Evolutionary conservation across 35 echinoderm and acorn worm species (phyloP).

Genomic region (Holothuria glaberrima): DNA sequence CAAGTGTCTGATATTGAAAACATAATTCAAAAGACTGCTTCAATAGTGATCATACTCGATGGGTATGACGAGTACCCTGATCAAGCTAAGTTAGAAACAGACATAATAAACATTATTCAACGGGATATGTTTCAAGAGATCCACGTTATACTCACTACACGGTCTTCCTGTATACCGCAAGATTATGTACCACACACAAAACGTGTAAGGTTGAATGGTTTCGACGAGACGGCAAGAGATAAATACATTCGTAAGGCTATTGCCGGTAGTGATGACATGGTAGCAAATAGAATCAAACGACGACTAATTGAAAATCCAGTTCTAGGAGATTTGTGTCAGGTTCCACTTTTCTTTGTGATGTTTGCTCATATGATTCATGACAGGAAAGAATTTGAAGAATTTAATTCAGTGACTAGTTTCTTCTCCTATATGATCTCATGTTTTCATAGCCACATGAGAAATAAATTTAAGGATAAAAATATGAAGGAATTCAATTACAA

Average conservation of each 20-base stretch:
- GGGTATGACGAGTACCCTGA: constrained; percentile 18
- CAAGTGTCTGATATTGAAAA: neutral
- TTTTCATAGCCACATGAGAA: neutral
- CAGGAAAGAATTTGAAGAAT: neutral
- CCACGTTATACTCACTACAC: constrained; percentile 1
- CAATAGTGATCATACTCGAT: neutral
- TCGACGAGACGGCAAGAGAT: constrained; percentile 8
- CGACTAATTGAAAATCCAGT: neutral
- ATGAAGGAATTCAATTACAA: too few species aligned
- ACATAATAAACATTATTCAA: neutral
- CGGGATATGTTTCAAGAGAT: neutral
- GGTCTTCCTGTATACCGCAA: neutral
- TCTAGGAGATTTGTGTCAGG: neutral
- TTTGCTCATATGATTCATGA: constrained; percentile 15
- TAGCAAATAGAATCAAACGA: neutral
- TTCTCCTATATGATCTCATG: constrained; percentile 4
- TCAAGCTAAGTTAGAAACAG: neutral
- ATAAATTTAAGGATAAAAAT: neutral
- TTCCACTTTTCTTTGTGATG: constrained; percentile 26
- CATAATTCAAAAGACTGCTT: neutral
- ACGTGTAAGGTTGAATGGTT: neutral
- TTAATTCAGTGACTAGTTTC: constrained; percentile 4
- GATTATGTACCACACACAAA: neutral
- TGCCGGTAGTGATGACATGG: neutral
- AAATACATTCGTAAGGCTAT: constrained; percentile 5